A percentile compares a stretch with the other conserved stretches of the same genome.
Evolutionary conservation across 1,140 invertebrate species (phyloP).

Genomic region (Acromyrmex charruanus): DNA sequence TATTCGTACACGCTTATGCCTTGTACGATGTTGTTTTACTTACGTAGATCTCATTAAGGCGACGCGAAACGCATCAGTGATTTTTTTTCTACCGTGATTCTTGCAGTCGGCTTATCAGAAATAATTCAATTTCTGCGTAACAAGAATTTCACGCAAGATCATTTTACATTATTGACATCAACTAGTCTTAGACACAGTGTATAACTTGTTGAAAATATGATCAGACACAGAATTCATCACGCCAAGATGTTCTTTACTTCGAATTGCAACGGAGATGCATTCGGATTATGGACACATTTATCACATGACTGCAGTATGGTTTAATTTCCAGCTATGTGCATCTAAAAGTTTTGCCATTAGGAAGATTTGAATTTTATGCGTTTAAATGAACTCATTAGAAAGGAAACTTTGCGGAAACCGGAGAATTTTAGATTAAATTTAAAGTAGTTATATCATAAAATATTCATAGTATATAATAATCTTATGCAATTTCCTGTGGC

Average conservation of each 20-base stretch:
- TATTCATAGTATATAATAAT: constrained; percentile 53
- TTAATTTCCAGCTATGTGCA: constrained; percentile 58
- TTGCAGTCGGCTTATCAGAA: background rate
- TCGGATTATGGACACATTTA: constrained; percentile 58
- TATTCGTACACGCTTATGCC: background rate
- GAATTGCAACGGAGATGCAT: constrained; percentile 38
- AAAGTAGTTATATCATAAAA: constrained; percentile 55
- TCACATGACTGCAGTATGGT: constrained; percentile 42
- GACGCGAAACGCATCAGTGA: constrained; percentile 1
- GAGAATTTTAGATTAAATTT: constrained; percentile 60
- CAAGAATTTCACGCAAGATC: background rate
- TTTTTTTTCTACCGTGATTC: constrained; percentile 19
- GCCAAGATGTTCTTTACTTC: constrained; percentile 22
- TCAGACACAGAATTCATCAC: constrained; percentile 23
- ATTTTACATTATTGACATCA: background rate
- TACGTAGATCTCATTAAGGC: constrained; percentile 33
- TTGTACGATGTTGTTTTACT: constrained; percentile 15
- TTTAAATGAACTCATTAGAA: constrained; percentile 64
- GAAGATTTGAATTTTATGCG: constrained; percentile 63
- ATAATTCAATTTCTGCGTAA: constrained; percentile 46
- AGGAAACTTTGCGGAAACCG: constrained; percentile 25
- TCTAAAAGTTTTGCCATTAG: constrained; percentile 55
- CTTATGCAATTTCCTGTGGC: constrained; percentile 31
- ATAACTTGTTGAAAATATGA: constrained; percentile 41
- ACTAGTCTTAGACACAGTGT: background rate